phyloP scores from a whole-genome alignment of 2,797 vertebrate species.

The Capromys pilorides region DNA sequence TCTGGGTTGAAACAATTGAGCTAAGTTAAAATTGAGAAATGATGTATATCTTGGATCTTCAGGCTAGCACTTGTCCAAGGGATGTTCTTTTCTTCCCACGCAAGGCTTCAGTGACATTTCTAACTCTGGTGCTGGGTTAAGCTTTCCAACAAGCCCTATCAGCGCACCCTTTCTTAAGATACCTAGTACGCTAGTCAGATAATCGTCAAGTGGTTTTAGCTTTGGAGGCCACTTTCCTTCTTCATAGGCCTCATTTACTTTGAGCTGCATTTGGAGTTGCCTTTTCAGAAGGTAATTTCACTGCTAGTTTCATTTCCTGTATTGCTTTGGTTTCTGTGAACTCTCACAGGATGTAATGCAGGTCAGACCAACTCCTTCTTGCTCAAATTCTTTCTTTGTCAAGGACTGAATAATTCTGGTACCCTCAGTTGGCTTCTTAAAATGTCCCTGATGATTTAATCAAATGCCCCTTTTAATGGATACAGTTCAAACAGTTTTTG shows the following conservation, averaged over 20 bases:
- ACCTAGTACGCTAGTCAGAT: neutral
- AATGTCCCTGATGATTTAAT: neutral
- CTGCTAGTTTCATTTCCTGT: neutral
- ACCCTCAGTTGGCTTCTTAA: neutral
- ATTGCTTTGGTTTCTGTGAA: neutral
- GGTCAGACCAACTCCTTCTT: neutral
- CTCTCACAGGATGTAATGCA: neutral
- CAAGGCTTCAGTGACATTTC: neutral
- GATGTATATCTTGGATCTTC: neutral
- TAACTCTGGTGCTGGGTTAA: neutral
- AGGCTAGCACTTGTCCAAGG: neutral
- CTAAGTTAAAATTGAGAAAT: neutral
- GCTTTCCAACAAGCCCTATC: neutral
- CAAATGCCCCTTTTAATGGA: neutral
- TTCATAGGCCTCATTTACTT: neutral
- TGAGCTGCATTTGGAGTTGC: neutral
- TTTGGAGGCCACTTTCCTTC: neutral
- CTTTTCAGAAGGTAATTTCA: neutral
- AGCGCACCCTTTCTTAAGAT: neutral
- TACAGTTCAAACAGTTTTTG: slow-evolving; percentile 3
- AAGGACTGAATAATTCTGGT: neutral
- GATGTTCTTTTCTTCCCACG: slow-evolving; percentile 14
- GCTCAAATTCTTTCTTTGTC: neutral
- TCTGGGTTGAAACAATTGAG: neutral
- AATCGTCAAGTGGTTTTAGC: neutral